Evolutionary conservation across 2,113 vertebrate species (phyloP).

Genomic region (Pungitius pungitius): DNA sequence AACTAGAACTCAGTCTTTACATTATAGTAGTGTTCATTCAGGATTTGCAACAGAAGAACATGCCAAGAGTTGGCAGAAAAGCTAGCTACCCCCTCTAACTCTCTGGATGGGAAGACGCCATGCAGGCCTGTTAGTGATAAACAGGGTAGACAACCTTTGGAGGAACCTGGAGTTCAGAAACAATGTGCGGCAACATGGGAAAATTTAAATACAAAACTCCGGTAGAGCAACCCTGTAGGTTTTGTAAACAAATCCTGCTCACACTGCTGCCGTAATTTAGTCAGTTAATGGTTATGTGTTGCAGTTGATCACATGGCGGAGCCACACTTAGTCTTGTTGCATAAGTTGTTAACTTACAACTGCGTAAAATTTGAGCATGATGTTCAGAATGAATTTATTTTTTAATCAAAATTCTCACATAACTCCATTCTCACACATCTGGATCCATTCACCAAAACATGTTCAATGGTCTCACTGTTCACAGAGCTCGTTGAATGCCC

Average conservation of each 20-base stretch:
- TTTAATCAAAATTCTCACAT: conserved; percentile 10
- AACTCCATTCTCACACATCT: conserved; percentile 44
- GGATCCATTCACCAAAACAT: conserved; percentile 56
- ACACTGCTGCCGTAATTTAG: conserved; percentile 35
- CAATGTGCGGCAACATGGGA: conserved; percentile 62
- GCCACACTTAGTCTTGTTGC: not conserved
- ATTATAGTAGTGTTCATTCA: too few relatives aligned
- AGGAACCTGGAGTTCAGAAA: conserved; percentile 59
- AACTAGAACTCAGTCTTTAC: too few relatives aligned
- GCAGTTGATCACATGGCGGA: conserved; percentile 25
- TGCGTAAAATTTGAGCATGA: not conserved
- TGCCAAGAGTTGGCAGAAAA: too few relatives aligned
- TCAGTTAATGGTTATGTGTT: conserved; percentile 19
- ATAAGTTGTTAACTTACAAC: not conserved
- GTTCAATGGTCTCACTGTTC: conserved; percentile 62
- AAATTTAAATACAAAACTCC: conserved; percentile 49
- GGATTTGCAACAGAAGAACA: too few relatives aligned
- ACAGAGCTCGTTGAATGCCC: conserved; percentile 13
- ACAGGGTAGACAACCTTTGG: conserved; percentile 64
- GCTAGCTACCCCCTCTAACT: too few relatives aligned
- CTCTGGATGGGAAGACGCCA: too few relatives aligned
- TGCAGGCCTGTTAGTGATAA: too few relatives aligned
- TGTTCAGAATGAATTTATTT: not conserved
- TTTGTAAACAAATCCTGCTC: conserved; percentile 56
- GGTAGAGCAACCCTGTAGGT: conserved; percentile 44